A percentile compares a stretch with the other conserved stretches of the same genome.
Conservation (phyloP, 2,888 invertebrate species). For the Mimas tiliae region DNA sequence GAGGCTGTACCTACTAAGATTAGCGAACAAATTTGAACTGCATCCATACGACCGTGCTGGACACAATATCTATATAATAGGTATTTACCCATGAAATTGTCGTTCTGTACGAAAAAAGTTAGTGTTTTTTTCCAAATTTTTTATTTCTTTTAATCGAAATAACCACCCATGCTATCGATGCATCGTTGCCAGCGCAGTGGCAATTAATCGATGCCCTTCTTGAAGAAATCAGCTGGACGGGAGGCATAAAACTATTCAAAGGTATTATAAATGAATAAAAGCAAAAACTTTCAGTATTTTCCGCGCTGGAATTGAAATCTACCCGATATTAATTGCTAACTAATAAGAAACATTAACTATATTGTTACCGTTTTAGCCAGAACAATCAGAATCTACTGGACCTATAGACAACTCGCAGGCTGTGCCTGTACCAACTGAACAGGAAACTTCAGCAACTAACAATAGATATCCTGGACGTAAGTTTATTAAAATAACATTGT, state of each 20-base stretch:
- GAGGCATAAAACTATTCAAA: too few species aligned
- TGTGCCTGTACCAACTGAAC: slow-evolving; percentile 56
- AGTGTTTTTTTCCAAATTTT: too few species aligned
- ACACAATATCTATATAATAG: neutral
- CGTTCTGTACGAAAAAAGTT: too few species aligned
- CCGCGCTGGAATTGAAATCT: too few species aligned
- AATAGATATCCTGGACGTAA: slow-evolving; percentile 70
- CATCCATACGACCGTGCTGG: neutral
- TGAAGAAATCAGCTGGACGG: too few species aligned
- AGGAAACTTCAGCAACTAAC: slow-evolving; percentile 71
- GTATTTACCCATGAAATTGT: too few species aligned
- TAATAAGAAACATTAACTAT: neutral
- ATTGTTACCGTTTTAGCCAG: slow-evolving; percentile 46
- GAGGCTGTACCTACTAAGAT: neutral
- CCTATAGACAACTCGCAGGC: slow-evolving; percentile 46
- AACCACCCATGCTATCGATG: too few species aligned
- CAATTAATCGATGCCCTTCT: too few species aligned
- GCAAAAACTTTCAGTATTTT: too few species aligned
- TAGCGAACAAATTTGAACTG: neutral
- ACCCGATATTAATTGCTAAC: neutral
- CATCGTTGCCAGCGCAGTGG: too few species aligned
- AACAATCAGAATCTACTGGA: slow-evolving; percentile 38
- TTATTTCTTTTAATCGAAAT: too few species aligned
- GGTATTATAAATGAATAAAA: neutral
- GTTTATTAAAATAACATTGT: slow-evolving; percentile 42